These are phyloP conservation scores for Myzus persicae DNA, from an alignment of 1,140 invertebrate genomes.

Conservation along the genomic window DNA sequence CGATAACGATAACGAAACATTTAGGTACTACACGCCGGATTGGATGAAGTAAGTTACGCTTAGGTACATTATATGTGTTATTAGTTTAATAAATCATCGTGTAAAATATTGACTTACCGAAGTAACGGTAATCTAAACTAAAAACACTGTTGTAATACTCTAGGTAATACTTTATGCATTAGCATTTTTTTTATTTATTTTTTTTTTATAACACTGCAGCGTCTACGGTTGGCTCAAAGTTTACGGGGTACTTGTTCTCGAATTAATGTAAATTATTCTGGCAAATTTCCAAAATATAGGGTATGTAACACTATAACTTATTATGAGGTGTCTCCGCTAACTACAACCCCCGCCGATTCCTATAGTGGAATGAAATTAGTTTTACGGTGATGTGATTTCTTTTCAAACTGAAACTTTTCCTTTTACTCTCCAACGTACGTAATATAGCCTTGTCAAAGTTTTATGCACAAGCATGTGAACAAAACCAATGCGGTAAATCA, in stretches of 20 bases:
- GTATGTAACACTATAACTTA: slow-evolving; percentile 31
- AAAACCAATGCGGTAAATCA: slow-evolving; percentile 19
- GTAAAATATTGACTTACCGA: background rate
- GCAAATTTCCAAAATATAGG: slow-evolving; percentile 28
- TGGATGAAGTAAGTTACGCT: background rate
- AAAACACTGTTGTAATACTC: slow-evolving; percentile 23
- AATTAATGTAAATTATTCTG: slow-evolving; percentile 48
- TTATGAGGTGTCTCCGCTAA: slow-evolving; percentile 17
- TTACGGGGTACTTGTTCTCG: slow-evolving; percentile 37
- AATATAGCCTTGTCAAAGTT: slow-evolving; percentile 16
- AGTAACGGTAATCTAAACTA: slow-evolving; percentile 3
- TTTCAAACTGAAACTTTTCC: slow-evolving; percentile 29
- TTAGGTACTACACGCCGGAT: background rate
- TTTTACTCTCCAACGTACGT: background rate
- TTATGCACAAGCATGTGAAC: background rate
- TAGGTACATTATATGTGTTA: background rate
- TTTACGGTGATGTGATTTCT: slow-evolving; percentile 37
- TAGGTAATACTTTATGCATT: slow-evolving; percentile 40
- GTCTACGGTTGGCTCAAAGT: slow-evolving; percentile 31
- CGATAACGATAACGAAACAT: background rate
- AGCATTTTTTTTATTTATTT: background rate
- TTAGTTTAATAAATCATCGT: slow-evolving; percentile 8
- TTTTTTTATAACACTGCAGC: background rate
- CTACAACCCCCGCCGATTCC: background rate
- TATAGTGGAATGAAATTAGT: slow-evolving; percentile 22